Evolutionary conservation across 2,888 invertebrate species (phyloP), one percentile per base, ranked within the genome.

Genomic region (Acheta domesticus): DNA sequence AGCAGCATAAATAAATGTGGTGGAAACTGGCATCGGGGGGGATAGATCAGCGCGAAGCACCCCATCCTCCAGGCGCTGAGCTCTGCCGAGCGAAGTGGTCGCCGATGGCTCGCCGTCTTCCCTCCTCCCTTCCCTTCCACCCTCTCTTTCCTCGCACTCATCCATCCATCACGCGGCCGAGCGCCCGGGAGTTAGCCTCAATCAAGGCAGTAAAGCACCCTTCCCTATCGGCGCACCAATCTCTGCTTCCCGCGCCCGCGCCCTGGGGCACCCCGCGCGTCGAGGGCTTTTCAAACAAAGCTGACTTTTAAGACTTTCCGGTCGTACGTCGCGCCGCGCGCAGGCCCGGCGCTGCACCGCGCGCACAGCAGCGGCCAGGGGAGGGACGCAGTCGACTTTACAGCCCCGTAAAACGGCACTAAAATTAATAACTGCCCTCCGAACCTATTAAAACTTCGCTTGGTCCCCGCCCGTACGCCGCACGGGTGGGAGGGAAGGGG

Each of bases 291-390:
- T n/a, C 62, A 62, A 62, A 62, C 62, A 62, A 62, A 62, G 62
- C 62, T 62, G 62, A 62, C 62, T 62, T 62, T 62, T 62, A 62
- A 62, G 62, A 62, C 62, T 62, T 62, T 62, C 62, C 62, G 62
- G 62, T 62, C 62, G 62, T 62, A 62, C 62, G 16, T 62, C n/a
- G 62, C 62, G 5, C 36, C 36, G 8, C 36, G 36, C 36, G 36
- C 8, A 36, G 36, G 36, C 36, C 36, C 36, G 8, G 36, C 36
- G 5, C 36, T 8, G 8, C 14, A 62, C 62, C 62, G 62, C 62
- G 3, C 62, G 62, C 62, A 14, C 16, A 62, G 16, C 62, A 12
- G 12, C 14, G 62, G 14, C 1, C 62, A 3, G 4, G 16, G 5
- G 16, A 8, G 62, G n/a, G 62, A 62, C 16, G 62, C 16, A 62